phyloP scores from a whole-genome alignment of 2,888 invertebrate genomes.

The Andrena trimmerana region DNA sequence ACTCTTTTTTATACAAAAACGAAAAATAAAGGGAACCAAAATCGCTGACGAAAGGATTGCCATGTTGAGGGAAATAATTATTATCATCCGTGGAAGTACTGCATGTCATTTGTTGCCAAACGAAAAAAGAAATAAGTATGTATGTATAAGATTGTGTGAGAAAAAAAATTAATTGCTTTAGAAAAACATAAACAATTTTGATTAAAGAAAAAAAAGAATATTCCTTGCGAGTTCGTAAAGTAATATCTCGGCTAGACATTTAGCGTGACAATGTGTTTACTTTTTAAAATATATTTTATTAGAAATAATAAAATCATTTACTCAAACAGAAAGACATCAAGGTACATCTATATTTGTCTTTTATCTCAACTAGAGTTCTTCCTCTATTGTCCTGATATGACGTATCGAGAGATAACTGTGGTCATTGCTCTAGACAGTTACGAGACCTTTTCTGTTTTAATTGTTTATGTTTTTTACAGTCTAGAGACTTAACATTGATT shows the following conservation, averaged over 20 bases:
- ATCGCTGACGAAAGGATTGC: conserved; percentile 63
- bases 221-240: conserved; percentile 10
- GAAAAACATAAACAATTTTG: conserved; percentile 41
- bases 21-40: conserved; percentile 68
- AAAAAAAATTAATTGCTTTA: conserved; percentile 10
- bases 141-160: conserved; percentile 55
- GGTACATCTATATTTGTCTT: conserved; percentile 74
- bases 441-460: conserved; percentile 36
- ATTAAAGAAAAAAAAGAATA: conserved; percentile 24
- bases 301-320: conserved; percentile 64
- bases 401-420: conserved; percentile 36
- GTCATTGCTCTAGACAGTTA: conserved; percentile 47
- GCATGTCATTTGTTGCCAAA: conserved; percentile 74
- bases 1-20: conserved; percentile 65
- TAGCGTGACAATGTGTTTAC: conserved; percentile 39
- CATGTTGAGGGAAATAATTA: conserved; percentile 66
- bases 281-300: conserved; percentile 62
- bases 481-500: conserved; percentile 66
- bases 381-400: conserved; percentile 65
- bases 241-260: conserved; percentile 19
- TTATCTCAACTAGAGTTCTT: conserved; percentile 45
- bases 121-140: conserved; percentile 71
- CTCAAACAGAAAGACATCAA: conserved; percentile 76
- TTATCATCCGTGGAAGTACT: conserved; percentile 66
- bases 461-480: conserved; percentile 48